These are phyloP conservation scores for Hippoglossus hippoglossus DNA, from an alignment of 2,797 vertebrate species.

Conservation along the genomic window DNA sequence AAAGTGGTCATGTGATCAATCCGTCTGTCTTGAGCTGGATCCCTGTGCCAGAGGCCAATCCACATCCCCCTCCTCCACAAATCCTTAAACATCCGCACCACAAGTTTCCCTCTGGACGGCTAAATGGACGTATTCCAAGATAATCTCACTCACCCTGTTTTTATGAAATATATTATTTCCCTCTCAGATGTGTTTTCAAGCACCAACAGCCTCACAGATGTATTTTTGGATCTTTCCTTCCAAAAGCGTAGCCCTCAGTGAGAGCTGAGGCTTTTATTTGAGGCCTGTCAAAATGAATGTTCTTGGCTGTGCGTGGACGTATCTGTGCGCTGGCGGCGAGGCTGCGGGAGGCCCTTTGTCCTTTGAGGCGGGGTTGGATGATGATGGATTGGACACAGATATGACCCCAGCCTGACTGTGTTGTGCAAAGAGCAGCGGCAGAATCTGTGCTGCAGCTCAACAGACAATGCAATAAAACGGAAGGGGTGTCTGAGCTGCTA, in stretches of 20 bases:
- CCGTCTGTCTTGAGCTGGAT: conserved; percentile 46
- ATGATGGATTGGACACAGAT: conserved; percentile 64
- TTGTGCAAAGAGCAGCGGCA: conserved; percentile 30
- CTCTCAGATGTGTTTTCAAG: conserved; percentile 26
- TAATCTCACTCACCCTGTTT: conserved; percentile 28
- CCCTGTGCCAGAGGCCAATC: conserved; percentile 43
- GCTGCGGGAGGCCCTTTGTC: conserved; percentile 54
- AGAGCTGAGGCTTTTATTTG: conserved; percentile 46
- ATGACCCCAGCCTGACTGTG: conserved; percentile 39
- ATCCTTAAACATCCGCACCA: conserved; percentile 41
- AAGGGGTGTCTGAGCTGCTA: conserved; percentile 12
- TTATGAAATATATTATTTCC: conserved; percentile 14
- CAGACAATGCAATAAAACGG: conserved; percentile 37
- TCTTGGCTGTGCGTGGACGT: conserved; percentile 55
- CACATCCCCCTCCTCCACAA: conserved; percentile 49
- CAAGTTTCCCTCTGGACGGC: conserved; percentile 37
- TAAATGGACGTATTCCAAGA: conserved; percentile 41
- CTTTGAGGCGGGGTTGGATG: conserved; percentile 56
- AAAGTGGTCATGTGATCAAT: conserved; percentile 60
- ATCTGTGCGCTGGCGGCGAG: conserved; percentile 31
- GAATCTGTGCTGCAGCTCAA: conserved; percentile 37
- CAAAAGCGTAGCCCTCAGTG: conserved; percentile 52
- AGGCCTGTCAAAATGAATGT: conserved; percentile 65
- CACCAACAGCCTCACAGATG: conserved; percentile 43
- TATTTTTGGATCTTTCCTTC: conserved; percentile 55